These are phyloP conservation scores for Zonotrichia leucophrys DNA, from an alignment of 2,113 vertebrate species.

Conservation along the genomic window DNA sequence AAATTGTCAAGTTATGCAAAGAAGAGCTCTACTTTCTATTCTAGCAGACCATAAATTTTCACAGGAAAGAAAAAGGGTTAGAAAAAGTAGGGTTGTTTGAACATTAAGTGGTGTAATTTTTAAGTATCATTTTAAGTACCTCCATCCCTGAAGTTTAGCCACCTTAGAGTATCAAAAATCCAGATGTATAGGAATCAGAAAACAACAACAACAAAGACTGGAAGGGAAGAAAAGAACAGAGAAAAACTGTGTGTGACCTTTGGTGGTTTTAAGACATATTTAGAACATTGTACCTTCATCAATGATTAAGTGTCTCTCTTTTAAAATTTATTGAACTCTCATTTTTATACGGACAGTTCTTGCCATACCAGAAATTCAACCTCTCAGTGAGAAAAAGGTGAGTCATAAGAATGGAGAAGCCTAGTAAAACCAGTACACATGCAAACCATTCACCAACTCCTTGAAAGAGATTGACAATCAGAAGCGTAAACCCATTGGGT, in stretches of 20 bases:
- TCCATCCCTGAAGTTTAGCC: not conserved
- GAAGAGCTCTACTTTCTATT: not conserved
- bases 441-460: fast-evolving
- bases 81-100: not conserved
- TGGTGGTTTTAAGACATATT: not conserved
- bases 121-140: not conserved
- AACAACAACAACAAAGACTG: not conserved
- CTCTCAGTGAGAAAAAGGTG: not conserved
- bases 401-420: not conserved
- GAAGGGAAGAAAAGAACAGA: not conserved
- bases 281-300: not conserved
- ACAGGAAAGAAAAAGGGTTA: not conserved
- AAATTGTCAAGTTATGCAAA: not conserved
- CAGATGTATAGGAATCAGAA: not conserved
- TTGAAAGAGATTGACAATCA: not conserved
- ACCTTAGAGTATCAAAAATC: not conserved
- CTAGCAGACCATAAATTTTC: not conserved
- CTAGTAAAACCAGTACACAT: not conserved
- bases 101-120: not conserved
- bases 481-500: not conserved
- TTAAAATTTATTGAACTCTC: not conserved
- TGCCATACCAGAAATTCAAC: not conserved
- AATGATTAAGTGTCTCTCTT: not conserved
- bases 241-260: not conserved
- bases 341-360: not conserved